These are phyloP conservation scores for Umimayanthus kanabou DNA, from an alignment of 92 coral and sea anemone genomes.

Conservation along the genomic window DNA sequence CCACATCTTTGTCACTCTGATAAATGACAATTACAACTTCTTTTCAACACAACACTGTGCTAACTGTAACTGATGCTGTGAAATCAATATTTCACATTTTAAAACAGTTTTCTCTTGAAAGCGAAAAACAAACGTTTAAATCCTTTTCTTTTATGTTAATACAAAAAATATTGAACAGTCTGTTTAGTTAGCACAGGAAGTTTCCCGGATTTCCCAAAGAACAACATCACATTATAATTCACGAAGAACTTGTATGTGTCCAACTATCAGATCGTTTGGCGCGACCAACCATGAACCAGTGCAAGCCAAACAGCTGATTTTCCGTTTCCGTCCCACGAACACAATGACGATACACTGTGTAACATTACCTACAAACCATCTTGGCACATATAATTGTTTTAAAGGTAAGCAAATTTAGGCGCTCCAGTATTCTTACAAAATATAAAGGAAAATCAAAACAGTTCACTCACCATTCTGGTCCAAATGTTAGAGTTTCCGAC, in stretches of 20 bases:
- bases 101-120: no score
- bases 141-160: not conserved
- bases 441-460: conserved; percentile 5
- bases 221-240: not conserved
- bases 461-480: conserved; percentile 96
- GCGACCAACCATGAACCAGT: not conserved
- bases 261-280: not conserved
- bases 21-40: no score
- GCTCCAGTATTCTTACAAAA: not conserved
- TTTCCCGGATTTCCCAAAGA: not conserved
- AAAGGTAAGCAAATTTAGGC: not conserved
- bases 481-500: conserved; percentile 99
- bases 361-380: not conserved
- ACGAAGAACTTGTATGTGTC: not conserved
- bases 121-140: no score
- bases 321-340: conserved; percentile 10
- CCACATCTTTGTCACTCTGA: no score
- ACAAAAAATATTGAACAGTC: not conserved
- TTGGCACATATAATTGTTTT: not conserved
- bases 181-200: not conserved
- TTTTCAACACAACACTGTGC: no score
- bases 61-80: no score
- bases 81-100: no score
- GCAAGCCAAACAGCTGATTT: conserved; percentile 9
- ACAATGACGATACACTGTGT: not conserved